Conservation (phyloP, 2,113 vertebrate species). For the human region GRCh38 chr2:15974501-15975000, state of each 20-base stretch:
- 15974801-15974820: not conserved
- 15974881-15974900: not conserved
- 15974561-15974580: not conserved
- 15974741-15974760: not conserved
- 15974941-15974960: not conserved
- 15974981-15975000: not conserved
- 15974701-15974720: not conserved
- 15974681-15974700: not conserved
- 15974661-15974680: not conserved
- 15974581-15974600: not conserved
- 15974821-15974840: not conserved
- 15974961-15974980: not conserved
- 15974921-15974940: not conserved
- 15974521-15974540: not conserved
- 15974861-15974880: not conserved
- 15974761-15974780: rapidly evolving
- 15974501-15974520: not conserved
- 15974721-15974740: too few species aligned
- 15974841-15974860: not conserved
- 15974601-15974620: not conserved
- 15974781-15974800: not conserved
- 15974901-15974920: not conserved
- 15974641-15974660: not conserved
- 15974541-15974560: not conserved
- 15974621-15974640: not conserved